Base-by-base conservation (phyloP, 2,797 vertebrate genomes). In the Oophaga sylvatica region DNA sequence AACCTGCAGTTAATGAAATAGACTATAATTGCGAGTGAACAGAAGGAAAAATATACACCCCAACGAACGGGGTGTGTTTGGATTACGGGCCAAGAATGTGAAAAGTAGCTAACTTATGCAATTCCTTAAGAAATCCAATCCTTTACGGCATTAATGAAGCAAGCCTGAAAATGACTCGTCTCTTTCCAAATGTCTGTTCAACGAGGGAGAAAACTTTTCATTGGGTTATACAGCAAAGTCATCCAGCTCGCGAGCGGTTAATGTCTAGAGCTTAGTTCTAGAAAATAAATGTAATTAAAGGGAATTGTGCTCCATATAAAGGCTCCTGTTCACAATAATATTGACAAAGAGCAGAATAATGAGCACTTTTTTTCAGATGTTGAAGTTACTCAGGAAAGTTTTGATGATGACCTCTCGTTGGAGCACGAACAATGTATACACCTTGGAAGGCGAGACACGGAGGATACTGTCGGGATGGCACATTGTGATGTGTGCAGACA, bases 401-500 rank as follows among this genome's bases (percentile, higher is more conserved):
- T 41, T 56, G 56, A 17, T 84, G 56, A 19, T 84, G 87, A 88
- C 87, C 83, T 75, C 68, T 84, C 70, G n/a, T 82, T 4, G 4
- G 45, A 79, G 31, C 41, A 41, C 41, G 48, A 76, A 81, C 83
- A 85, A 75, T 81, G 59, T 77, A 59, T 81, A 57, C 83, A 85
- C 78, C 83, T 85, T 88, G 87, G 26, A 60, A 81, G 83, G 57
- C 75, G 67, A 79, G 65, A 48, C 63, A 59, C 73, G 29, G 53
- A 81, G 65, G 29, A 81, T 20, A 77, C 41, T 45, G 78, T 80
- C 70, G 71, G 26, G 15, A 35, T 85, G 84, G 83, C 83, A 81
- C 70, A 88, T 85, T 80, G 13, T 19, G 63, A 67, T 88, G n/a
- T 85, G 83, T 85, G 57, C 87, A 88, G 87, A 88, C 87, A 85